A percentile compares a stretch with the other conserved stretches of the same genome.
phyloP scores from a whole-genome alignment of 2,888 invertebrate species.

The Nesidiocoris tenuis region DNA sequence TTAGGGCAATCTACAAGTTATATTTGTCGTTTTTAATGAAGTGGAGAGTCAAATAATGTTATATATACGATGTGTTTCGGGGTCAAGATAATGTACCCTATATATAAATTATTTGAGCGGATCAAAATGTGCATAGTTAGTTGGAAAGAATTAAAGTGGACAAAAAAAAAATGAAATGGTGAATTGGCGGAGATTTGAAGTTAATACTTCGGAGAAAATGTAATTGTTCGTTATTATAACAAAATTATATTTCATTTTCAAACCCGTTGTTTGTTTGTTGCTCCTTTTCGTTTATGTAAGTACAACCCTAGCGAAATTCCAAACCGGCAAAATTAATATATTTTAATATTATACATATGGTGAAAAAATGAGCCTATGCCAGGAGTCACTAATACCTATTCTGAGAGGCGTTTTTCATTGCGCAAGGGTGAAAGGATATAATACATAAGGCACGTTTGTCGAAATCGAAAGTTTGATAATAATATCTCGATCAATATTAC shows the following conservation, averaged over 20 bases:
- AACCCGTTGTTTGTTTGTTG: slow-evolving; percentile 18
- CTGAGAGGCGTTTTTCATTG: too few relatives aligned
- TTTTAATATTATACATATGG: too few relatives aligned
- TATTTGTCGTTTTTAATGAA: slow-evolving; percentile 33
- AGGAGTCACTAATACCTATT: too few relatives aligned
- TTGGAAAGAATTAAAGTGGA: slow-evolving; percentile 8
- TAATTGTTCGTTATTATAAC: slow-evolving; percentile 49
- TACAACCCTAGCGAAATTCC: too few relatives aligned
- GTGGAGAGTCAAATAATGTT: slow-evolving; percentile 36
- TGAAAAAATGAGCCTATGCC: too few relatives aligned
- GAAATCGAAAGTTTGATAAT: neutral
- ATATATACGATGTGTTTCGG: slow-evolving; percentile 35
- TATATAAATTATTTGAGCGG: slow-evolving; percentile 40
- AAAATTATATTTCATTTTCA: slow-evolving; percentile 50
- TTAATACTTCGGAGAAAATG: slow-evolving; percentile 42
- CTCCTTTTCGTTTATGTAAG: too few relatives aligned
- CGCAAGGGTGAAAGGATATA: neutral
- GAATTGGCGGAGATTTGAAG: slow-evolving; percentile 19
- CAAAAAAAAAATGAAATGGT: slow-evolving; percentile 25
- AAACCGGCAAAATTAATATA: too few relatives aligned
- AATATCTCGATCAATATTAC: neutral
- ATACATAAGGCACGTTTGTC: neutral
- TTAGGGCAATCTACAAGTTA: slow-evolving; percentile 42
- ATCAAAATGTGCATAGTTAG: slow-evolving; percentile 36
- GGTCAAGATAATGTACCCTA: slow-evolving; percentile 23